A percentile compares a stretch with the other conserved stretches of the same genome.
These are phyloP conservation scores for Echeneis naucrates DNA, from an alignment of 2,797 vertebrate genomes.

Conservation along the genomic window DNA sequence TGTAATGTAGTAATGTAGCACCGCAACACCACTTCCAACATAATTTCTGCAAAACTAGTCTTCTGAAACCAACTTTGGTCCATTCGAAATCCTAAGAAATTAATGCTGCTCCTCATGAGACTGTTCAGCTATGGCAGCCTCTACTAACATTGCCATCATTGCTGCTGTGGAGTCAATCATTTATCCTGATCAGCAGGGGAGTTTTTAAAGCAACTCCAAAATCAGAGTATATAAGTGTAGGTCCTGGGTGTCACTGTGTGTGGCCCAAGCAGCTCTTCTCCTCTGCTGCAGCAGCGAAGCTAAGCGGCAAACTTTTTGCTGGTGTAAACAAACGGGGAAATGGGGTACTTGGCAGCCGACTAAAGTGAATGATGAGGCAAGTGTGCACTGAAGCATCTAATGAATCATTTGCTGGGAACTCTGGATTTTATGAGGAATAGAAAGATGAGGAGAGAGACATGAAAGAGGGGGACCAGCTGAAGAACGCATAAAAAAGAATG, in stretches of 20 bases:
- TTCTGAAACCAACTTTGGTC: constrained; percentile 19
- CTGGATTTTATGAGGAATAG: constrained; percentile 75
- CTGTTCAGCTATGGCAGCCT: constrained; percentile 23
- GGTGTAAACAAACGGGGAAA: constrained; percentile 84
- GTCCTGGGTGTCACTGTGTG: constrained; percentile 77
- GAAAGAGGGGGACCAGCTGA: constrained; percentile 57
- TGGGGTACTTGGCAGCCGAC: constrained; percentile 82
- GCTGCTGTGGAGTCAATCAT: constrained; percentile 54
- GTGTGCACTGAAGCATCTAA: constrained; percentile 83
- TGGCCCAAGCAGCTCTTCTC: constrained; percentile 71
- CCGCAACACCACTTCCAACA: constrained; percentile 27
- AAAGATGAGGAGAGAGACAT: constrained; percentile 72
- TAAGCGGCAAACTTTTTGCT: constrained; percentile 73
- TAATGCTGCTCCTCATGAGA: constrained; percentile 3
- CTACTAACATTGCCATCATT: constrained; percentile 35
- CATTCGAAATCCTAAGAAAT: not conserved
- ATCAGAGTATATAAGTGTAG: constrained; percentile 62
- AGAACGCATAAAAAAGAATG: constrained; percentile 36
- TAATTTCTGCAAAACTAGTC: not conserved
- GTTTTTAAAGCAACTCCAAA: constrained; percentile 65
- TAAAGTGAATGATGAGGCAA: constrained; percentile 83
- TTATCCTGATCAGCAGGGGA: constrained; percentile 46
- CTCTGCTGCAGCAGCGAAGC: constrained; percentile 65
- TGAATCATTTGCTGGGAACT: constrained; percentile 82
- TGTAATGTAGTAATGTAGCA: not conserved